These are phyloP conservation scores for Pachydiplax longipennis DNA, from an alignment of 2,888 invertebrate genomes.

Conservation along the genomic window DNA sequence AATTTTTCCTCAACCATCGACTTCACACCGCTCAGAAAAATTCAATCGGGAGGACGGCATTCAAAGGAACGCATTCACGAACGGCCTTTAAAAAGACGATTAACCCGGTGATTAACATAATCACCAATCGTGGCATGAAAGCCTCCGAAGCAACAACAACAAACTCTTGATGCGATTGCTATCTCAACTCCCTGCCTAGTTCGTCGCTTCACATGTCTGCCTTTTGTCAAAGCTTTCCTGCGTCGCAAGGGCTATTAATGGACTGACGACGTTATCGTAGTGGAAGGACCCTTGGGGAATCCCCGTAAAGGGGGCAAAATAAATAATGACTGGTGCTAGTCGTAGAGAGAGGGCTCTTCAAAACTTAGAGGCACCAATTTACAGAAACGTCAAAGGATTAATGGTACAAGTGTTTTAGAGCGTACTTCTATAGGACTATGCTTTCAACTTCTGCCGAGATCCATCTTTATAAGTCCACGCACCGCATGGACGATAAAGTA, in stretches of 20 bases:
- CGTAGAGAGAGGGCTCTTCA: not conserved
- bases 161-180: not conserved
- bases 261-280: constrained; percentile 13
- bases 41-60: too few species aligned
- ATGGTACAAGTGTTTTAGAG: not conserved
- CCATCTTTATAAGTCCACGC: not conserved
- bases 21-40: too few species aligned
- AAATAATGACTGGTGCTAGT: not conserved
- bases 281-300: not conserved
- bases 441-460: not conserved
- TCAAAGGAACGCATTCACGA: not conserved
- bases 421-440: not conserved
- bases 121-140: not conserved
- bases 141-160: not conserved
- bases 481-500: not conserved
- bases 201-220: not conserved
- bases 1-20: too few species aligned
- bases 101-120: not conserved
- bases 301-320: not conserved
- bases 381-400: constrained; percentile 8
- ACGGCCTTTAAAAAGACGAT: not conserved
- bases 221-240: not conserved
- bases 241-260: not conserved
- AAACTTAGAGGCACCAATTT: not conserved
- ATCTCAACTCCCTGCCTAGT: not conserved